These are phyloP conservation scores for Rana temporaria DNA, from an alignment of 2,113 vertebrate genomes.

Conservation along the genomic window DNA sequence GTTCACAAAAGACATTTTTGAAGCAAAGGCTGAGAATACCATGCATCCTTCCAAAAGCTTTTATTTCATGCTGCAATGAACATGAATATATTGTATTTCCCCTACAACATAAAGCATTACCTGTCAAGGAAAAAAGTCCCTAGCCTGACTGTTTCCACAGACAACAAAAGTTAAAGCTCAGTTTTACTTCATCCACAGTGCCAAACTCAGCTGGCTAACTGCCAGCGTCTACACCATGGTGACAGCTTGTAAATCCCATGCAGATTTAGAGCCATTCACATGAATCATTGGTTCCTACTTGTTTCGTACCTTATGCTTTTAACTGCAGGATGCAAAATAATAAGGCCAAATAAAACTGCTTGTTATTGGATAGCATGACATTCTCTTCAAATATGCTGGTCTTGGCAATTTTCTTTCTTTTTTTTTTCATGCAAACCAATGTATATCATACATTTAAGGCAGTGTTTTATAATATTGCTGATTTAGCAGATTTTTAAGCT, in stretches of 20 bases:
- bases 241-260: constrained; percentile 59
- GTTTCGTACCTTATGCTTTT: constrained; percentile 59
- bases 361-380: constrained; percentile 8
- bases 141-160: constrained; percentile 64
- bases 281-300: constrained; percentile 64
- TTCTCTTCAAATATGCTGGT: background rate
- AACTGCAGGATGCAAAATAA: constrained; percentile 56
- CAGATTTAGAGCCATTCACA: constrained; percentile 63
- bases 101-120: constrained; percentile 72
- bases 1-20: constrained; percentile 70
- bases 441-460: too few species aligned
- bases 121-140: constrained; percentile 67
- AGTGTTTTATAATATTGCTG: too few species aligned
- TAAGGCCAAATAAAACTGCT: constrained; percentile 58
- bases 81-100: constrained; percentile 71
- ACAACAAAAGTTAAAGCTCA: constrained; percentile 66
- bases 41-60: constrained; percentile 73
- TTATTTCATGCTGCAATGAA: constrained; percentile 79
- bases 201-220: constrained; percentile 65
- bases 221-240: constrained; percentile 58
- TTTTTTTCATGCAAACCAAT: too few species aligned
- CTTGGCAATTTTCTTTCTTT: background rate
- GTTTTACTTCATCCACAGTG: constrained; percentile 58
- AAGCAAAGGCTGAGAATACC: constrained; percentile 72
- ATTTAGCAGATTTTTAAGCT: too few species aligned